Base-by-base conservation (phyloP, 2,888 invertebrate species). In the Eledone cirrhosa region DNA sequence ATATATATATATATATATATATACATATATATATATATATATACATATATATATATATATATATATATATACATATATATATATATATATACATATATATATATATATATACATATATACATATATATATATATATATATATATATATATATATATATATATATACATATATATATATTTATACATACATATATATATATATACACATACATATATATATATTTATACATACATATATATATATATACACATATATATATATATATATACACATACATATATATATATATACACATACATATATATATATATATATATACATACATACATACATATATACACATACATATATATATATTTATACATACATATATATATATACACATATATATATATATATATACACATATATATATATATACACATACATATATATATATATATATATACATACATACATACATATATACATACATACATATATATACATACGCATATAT, bases 1-100 rank as follows among this genome's bases (percentile, higher is more conserved):
- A 67, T 31, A 67, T 31, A 67, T 31, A 67, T 14, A 67, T 67
- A 67, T 65, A 4, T 24, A 65, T 65, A 65, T 65, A 27, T 65
- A 65, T 65, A 27, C 24, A 7, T 65, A 27, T 65, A 27, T 8
- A 27, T 65, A 27, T 65, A 27, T 65, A 27, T 65, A 13, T 65
- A 13, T 24, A 13, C 24, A 13, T 65, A 0, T 27, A 27, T 65
- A 3, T 65, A 0, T 24, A 65, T 24, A 7, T 24, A 27, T 24
- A 5, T 0, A 27, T 65, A 27, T 65, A 27, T 65, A 11, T 19
- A 0, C 0, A 19, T 41, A 16, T 3, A 27, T 13, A n/a, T 19
- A n/a, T 63, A n/a, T 27, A 2, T 11, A n/a, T 2, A 2, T 3
- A 13, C 1, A n/a, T 22, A 27, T 63, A 63, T 63, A 27, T 63